Percentiles rank a stretch among this genome's conserved stretches.
Evolutionary conservation across 2,113 vertebrate genomes (phyloP).

Genomic region (Nycticorax nycticorax): DNA sequence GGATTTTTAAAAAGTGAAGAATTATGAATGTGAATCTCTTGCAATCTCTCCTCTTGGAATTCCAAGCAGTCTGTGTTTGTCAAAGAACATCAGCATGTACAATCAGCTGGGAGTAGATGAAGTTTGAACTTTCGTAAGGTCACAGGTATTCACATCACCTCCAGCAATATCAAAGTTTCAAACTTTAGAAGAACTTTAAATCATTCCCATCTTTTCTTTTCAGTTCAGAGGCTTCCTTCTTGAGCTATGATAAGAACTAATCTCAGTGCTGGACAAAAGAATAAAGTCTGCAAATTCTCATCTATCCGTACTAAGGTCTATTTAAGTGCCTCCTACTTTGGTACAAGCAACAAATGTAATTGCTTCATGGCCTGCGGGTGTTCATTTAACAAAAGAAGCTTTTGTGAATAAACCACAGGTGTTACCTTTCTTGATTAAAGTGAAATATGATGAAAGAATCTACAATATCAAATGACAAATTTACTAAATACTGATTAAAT

Average conservation of each 20-base stretch:
- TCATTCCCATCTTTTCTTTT: constrained; percentile 64
- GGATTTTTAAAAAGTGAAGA: neutral
- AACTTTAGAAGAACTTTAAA: constrained; percentile 61
- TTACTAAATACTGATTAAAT: constrained; percentile 74
- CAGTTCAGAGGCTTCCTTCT: constrained; percentile 70
- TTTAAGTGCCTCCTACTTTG: constrained; percentile 74
- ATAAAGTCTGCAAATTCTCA: constrained; percentile 70
- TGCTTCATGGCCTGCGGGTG: constrained; percentile 80
- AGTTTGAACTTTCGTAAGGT: constrained; percentile 44
- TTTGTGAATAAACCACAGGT: constrained; percentile 83
- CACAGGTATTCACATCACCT: constrained; percentile 63
- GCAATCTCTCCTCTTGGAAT: neutral
- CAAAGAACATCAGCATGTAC: neutral
- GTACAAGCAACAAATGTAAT: constrained; percentile 82
- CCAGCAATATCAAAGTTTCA: constrained; percentile 57
- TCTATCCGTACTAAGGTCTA: constrained; percentile 71
- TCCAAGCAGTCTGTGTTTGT: neutral
- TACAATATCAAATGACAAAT: constrained; percentile 76
- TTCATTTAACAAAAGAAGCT: constrained; percentile 77
- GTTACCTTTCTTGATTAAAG: constrained; percentile 80
- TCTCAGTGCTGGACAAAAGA: constrained; percentile 75
- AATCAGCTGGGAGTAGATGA: constrained; percentile 29
- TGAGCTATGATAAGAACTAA: constrained; percentile 74
- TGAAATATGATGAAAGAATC: constrained; percentile 81
- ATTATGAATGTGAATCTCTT: neutral